These are phyloP conservation scores for Dusona sp. DNA, from an alignment of 2,888 invertebrate genomes.

Conservation along the genomic window DNA sequence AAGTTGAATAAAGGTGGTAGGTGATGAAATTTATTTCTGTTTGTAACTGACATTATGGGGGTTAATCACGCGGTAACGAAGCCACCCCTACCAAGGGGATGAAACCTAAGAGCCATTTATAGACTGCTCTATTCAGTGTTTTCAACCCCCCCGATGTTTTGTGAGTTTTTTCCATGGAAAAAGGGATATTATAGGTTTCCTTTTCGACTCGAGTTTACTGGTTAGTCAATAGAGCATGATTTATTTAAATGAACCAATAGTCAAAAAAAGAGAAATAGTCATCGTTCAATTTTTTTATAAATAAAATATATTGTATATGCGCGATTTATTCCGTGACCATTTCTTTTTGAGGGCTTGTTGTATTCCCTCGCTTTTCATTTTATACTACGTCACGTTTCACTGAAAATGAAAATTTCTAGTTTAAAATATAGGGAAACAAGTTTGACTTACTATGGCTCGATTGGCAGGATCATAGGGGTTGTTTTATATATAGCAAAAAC, in stretches of 20 bases:
- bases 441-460: neutral
- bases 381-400: too few relatives aligned
- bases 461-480: neutral
- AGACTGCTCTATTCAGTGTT: conserved; percentile 4
- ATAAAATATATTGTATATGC: too few relatives aligned
- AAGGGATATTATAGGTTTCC: neutral
- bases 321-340: neutral
- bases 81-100: neutral
- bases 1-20: neutral
- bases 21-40: conserved; percentile 1
- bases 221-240: neutral
- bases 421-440: too few relatives aligned
- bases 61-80: conserved; percentile 1
- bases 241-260: neutral
- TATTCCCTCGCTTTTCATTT: too few relatives aligned
- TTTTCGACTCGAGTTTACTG: neutral
- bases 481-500: neutral
- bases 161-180: neutral
- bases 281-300: neutral
- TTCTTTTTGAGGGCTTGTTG: too few relatives aligned
- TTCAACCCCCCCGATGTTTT: neutral
- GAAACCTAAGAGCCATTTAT: conserved; percentile 17
- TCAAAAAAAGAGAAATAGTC: neutral
- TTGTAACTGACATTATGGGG: conserved; percentile 1
- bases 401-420: too few relatives aligned